A percentile compares a stretch with the other conserved stretches of the same genome.
Evolutionary conservation across 1,140 invertebrate genomes (phyloP).

Genomic region (Steinernema khuongi): DNA sequence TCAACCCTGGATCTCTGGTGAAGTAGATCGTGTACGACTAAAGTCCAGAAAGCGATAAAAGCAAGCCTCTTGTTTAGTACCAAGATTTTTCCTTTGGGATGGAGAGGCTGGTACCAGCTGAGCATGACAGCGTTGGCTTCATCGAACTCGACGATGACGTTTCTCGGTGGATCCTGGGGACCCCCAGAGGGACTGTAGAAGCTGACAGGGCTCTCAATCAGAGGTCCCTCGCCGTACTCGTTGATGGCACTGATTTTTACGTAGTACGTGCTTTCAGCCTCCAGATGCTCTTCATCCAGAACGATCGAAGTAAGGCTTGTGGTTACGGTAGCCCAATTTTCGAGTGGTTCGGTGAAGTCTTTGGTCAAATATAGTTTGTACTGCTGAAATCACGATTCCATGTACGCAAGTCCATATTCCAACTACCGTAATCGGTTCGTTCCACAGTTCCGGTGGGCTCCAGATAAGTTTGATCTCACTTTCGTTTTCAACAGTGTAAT

Average conservation of each 20-base stretch:
- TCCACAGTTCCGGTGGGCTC: background rate
- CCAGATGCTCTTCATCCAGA: background rate
- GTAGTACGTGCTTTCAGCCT: background rate
- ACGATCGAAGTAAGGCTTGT: background rate
- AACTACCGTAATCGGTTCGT: slow-evolving; percentile 8
- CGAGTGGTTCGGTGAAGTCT: background rate
- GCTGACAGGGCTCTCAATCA: background rate
- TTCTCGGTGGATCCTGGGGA: background rate
- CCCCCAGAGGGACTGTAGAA: slow-evolving; percentile 5
- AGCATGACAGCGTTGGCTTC: background rate
- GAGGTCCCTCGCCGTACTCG: background rate
- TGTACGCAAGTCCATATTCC: background rate
- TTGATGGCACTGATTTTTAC: slow-evolving; percentile 3
- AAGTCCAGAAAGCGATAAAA: no score
- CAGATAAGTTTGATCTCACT: background rate
- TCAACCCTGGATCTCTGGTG: background rate
- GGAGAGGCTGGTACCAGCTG: background rate
- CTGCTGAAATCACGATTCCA: background rate
- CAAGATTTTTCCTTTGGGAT: background rate
- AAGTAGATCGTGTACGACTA: slow-evolving; percentile 5
- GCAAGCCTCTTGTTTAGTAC: no score
- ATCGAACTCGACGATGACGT: background rate
- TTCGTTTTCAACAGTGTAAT: background rate
- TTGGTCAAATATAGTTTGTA: background rate
- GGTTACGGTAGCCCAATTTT: background rate